Evolutionary conservation across 2,888 invertebrate species (phyloP), one percentile per base, ranked within the genome.

Genomic region (Anoplius nigerrimus): DNA sequence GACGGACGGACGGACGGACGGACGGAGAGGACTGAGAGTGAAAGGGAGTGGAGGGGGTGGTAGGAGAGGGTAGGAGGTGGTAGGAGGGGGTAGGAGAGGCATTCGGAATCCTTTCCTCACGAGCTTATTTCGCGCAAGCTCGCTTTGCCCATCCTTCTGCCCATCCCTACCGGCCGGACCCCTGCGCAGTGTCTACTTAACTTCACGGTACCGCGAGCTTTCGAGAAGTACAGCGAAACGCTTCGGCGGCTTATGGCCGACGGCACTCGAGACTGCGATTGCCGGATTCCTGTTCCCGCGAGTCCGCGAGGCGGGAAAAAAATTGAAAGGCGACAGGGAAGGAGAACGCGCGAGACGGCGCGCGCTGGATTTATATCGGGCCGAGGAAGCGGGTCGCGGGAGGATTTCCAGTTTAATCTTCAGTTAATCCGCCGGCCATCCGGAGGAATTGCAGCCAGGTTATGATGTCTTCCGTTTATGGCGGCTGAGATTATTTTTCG

Each of bases 101-200:
- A n/a, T n/a, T n/a, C n/a, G n/a, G n/a, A n/a, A n/a, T n/a, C n/a
- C n/a, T n/a, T n/a, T n/a, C n/a, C n/a, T n/a, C n/a, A n/a, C 64
- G 64, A 78, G 71, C 64, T 78, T 78, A 78, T 78, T 75, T 71
- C 76, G 64, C 68, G 71, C 53, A 60, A 66, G 60, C 71, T 71
- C 22, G 51, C 56, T 20, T 24, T 45, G 21, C 54, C 45, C 52
- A 54, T 22, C 62, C 34, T 24, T 51, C 48, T 42, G 34, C 42
- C 1, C 27, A 21, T 27, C 51, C 42, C 6, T 21, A 46, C 46
- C 46, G 22, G n/a, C 51, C n/a, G 18, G 27, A 45, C 53, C 43
- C 66, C 46, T 13, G 16, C 55, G 62, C 72, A n/a, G n/a, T n/a
- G 69, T 78, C 75, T 69, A 66, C 75, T 75, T 78, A 78, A 73